Evolutionary conservation across 2,113 vertebrate genomes (phyloP), one percentile per base, ranked within the genome.

Genomic region (Saccopteryx bilineata): DNA sequence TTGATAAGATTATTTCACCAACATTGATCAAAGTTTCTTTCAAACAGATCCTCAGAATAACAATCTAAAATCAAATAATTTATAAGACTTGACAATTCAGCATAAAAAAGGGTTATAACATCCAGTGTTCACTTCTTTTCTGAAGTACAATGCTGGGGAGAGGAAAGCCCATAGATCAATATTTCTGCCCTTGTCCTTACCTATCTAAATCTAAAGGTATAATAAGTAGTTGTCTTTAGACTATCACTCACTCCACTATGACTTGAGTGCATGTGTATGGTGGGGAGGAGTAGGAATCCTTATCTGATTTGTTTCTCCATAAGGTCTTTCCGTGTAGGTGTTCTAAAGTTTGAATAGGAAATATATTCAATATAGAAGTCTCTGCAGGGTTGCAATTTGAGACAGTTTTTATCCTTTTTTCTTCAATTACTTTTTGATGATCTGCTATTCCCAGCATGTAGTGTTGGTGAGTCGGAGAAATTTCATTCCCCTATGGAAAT

Each of bases 301-400:
- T 11, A 31, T 39, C 39, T 56, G 33, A 9, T 17, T n/a, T 90
- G 7, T 71, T 91, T 84, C 17, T 93, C 31, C 10, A 17, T 9
- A 76, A 26, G 12, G 5, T 52, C 23, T 72, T 92, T 88, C 39
- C 1, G 33, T 58, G 5, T 80, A 85, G 23, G 6, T 24, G 18
- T 86, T 82, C 33, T 71, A 28, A 81, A 31, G 24, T 74, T 71
- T 86, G 11, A 61, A 46, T 54, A 46, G 39, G 1, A 83, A 74
- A 74, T 91, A 23, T 13, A 68, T 78, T 95, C 46, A 91, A 63
- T 63, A 39, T 46, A 69, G 65, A 96, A 56, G 26, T 52, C 31
- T 93, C 33, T 69, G 10, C 18, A 89, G 9, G 12, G 1, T 79
- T 31, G 11, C 26, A 12, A 89, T 9, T 9, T 5, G 52, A 82